Evolutionary conservation across 2,113 vertebrate genomes (phyloP).

Genomic region (Otolemur garnettii): DNA sequence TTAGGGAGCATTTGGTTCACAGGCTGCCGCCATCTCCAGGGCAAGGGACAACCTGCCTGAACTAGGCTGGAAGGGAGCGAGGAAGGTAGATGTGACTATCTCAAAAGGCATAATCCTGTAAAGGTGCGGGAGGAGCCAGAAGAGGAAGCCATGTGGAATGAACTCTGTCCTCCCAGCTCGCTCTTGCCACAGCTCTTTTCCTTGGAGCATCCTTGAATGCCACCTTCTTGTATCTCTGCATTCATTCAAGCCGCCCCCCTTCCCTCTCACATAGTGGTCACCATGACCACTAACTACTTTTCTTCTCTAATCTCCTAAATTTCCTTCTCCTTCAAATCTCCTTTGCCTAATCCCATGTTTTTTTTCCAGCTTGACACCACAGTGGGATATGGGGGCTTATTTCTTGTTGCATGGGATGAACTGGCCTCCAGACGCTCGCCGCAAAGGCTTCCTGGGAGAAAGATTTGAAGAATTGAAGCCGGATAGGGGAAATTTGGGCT

Average conservation of each 20-base stretch:
- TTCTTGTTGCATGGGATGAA: not conserved
- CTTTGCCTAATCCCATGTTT: not conserved
- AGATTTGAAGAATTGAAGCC: not conserved
- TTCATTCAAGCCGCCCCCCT: not conserved
- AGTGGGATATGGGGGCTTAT: fast-evolving
- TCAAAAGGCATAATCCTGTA: not conserved
- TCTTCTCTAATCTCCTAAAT: not conserved
- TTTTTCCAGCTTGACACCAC: not conserved
- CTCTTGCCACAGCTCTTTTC: no score
- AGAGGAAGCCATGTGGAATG: not conserved
- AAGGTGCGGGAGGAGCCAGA: not conserved
- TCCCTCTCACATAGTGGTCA: not conserved
- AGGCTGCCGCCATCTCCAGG: not conserved
- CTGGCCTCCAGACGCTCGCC: not conserved
- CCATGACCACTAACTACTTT: not conserved
- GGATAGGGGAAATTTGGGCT: not conserved
- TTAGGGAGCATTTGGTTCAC: not conserved
- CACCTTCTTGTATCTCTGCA: not conserved
- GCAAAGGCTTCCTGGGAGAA: not conserved
- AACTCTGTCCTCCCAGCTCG: fast-evolving
- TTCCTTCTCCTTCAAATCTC: not conserved
- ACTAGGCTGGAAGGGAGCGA: not conserved
- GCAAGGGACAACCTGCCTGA: not conserved
- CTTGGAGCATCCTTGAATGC: not conserved
- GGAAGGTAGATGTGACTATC: not conserved